Percentiles rank a stretch among this genome's conserved stretches.
Conservation (phyloP, 2,888 invertebrate genomes). For the Drosophila setosimentum region DNA sequence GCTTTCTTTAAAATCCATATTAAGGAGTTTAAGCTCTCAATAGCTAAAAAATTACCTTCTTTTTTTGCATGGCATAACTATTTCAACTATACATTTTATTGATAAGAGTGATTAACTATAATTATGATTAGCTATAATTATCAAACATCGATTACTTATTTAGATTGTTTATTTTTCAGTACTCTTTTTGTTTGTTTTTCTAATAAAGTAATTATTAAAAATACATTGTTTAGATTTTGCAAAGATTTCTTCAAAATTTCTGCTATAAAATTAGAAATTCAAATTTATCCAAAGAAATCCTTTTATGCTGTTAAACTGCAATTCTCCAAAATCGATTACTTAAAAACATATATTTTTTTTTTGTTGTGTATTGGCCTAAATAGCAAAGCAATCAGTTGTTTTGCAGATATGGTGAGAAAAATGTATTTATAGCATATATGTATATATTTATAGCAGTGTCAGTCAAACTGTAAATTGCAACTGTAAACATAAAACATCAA, state of each 20-base stretch:
- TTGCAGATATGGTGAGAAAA: not conserved
- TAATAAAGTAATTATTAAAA: no score
- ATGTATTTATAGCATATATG: slow-evolving; percentile 1
- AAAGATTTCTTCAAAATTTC: not conserved
- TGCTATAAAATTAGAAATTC: not conserved
- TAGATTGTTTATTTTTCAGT: not conserved
- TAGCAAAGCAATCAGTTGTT: not conserved
- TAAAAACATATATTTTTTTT: not conserved
- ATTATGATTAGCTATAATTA: not conserved
- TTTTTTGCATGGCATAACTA: no score
- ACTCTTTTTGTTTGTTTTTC: no score
- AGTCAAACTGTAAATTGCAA: slow-evolving; percentile 28
- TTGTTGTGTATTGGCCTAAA: not conserved
- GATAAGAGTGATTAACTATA: not conserved
- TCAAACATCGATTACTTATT: not conserved
- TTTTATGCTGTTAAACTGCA: not conserved
- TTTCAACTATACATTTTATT: not conserved
- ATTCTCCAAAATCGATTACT: not conserved
- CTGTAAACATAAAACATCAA: slow-evolving; percentile 26
- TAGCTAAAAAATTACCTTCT: no score
- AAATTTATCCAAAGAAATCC: not conserved
- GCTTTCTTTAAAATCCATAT: not conserved
- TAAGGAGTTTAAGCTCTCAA: no score
- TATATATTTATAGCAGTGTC: slow-evolving; percentile 15
- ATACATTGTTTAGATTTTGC: no score